Evolutionary conservation across 2,888 invertebrate genomes (phyloP), one percentile per base, ranked within the genome.

Genomic region (Saturnia japonica): DNA sequence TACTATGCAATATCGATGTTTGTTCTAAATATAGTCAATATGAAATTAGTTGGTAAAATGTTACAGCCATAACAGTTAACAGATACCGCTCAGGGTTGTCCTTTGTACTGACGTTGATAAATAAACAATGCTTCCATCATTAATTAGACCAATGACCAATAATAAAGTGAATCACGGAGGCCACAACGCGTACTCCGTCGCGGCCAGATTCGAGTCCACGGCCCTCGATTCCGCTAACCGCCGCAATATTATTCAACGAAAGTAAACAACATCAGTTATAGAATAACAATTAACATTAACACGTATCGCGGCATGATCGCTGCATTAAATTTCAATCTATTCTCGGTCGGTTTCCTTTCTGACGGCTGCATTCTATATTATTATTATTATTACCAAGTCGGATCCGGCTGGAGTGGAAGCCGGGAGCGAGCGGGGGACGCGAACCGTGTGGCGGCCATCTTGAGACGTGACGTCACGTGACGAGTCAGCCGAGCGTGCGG

Each of bases 401-500:
- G 88, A 92, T 90, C 91, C 90, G 91, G 91, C 88, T 89, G 88
- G 87, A 87, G 88, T 90, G 88, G 87, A 87, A 88, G 86, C 85
- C 87, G 83, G 86, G 88, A 85, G 85, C 81, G 86, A 14, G 11
- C 54, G 86, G 88, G 87, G 88, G 85, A 85, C 82, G 82, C 86
- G 87, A 88, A 89, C 91, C 90, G 90, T 88, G 83, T 86, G 90
- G 91, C 93, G 90, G 94, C 94, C 94, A 94, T 93, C 93, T 94
- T 94, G 93, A 92, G 93, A 93, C 92, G 92, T 94, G 93, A 94
- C 94, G 94, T 94, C 94, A 94, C 93, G 89, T 93, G 93, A 94
- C 94, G 93, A 93, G 89, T 91, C 90, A 92, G 88, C 89, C 90
- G 89, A 89, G 88, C 87, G 88, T 83, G 87, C 89, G 84, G 88